phyloP scores from a whole-genome alignment of 2,113 vertebrate species.

The Leucopternis melanops region DNA sequence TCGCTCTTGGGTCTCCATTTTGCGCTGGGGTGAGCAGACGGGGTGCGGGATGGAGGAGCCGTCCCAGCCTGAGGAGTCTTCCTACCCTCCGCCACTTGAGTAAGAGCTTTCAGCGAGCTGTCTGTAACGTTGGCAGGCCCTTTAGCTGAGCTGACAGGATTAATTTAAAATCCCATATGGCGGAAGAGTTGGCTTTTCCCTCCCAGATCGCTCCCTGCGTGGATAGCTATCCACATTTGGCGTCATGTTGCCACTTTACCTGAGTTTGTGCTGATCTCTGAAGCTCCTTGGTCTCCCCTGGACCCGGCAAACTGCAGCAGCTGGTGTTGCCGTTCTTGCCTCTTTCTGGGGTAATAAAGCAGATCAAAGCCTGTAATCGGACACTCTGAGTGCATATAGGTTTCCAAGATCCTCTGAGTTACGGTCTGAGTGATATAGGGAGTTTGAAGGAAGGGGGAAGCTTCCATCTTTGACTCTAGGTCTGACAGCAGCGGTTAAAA shows the following conservation, averaged over 20 bases:
- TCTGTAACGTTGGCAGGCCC: background rate
- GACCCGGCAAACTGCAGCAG: background rate
- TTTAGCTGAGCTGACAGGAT: constrained; percentile 20
- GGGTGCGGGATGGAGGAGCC: background rate
- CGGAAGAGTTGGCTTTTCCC: background rate
- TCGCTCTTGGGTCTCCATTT: rapidly evolving
- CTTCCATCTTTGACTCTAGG: background rate
- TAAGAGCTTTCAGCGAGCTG: background rate
- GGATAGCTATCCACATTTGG: rapidly evolving
- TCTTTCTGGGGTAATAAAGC: background rate
- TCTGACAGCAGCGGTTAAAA: background rate
- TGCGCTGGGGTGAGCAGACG: rapidly evolving
- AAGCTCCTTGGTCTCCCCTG: background rate
- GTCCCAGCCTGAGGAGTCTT: background rate
- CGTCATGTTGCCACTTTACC: background rate
- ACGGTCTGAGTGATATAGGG: background rate
- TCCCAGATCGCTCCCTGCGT: background rate
- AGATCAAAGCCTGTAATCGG: background rate
- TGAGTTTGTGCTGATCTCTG: background rate
- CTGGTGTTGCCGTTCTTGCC: background rate
- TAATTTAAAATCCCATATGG: constrained; percentile 39
- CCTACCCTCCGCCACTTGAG: background rate
- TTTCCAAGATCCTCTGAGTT: background rate
- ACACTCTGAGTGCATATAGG: background rate
- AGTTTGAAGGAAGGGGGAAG: background rate